phyloP scores from a whole-genome alignment of 2,113 vertebrate species.

The Macaca mulatta region DNA sequence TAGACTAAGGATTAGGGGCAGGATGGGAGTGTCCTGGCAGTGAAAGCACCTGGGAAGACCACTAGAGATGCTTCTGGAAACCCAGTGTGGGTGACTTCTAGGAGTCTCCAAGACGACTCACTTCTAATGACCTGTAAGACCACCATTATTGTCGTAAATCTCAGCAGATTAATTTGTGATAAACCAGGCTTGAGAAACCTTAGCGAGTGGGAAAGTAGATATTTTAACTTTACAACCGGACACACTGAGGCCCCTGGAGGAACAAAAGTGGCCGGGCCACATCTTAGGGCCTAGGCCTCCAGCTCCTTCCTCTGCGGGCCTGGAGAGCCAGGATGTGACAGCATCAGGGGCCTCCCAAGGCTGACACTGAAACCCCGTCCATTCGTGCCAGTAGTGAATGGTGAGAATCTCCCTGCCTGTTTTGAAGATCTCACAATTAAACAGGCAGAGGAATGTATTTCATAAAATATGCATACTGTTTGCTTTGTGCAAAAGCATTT shows the following conservation, averaged over 20 bases:
- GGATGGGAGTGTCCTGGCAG: neutral
- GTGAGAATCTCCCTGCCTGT: slow-evolving; percentile 51
- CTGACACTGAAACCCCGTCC: neutral
- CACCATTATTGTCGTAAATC: neutral
- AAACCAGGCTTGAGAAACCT: neutral
- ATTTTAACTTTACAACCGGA: neutral
- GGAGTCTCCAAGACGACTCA: neutral
- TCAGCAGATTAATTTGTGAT: neutral
- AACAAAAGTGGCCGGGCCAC: neutral
- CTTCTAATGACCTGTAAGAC: neutral
- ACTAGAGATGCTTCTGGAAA: neutral
- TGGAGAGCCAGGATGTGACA: rapidly evolving
- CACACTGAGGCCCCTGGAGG: neutral
- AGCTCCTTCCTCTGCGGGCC: neutral
- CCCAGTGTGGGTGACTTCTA: neutral
- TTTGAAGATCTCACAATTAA: slow-evolving; percentile 76
- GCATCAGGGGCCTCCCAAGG: neutral
- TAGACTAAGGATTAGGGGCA: neutral
- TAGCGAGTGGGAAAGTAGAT: neutral
- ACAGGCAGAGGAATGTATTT: slow-evolving; percentile 76
- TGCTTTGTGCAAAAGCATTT: slow-evolving; percentile 75
- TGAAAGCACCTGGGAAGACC: neutral
- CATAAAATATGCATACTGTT: slow-evolving; percentile 83
- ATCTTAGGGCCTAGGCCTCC: rapidly evolving
- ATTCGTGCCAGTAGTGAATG: slow-evolving; percentile 42